Evolutionary conservation across 2,797 vertebrate genomes (phyloP).

Genomic region (Urophycis tenuis): DNA sequence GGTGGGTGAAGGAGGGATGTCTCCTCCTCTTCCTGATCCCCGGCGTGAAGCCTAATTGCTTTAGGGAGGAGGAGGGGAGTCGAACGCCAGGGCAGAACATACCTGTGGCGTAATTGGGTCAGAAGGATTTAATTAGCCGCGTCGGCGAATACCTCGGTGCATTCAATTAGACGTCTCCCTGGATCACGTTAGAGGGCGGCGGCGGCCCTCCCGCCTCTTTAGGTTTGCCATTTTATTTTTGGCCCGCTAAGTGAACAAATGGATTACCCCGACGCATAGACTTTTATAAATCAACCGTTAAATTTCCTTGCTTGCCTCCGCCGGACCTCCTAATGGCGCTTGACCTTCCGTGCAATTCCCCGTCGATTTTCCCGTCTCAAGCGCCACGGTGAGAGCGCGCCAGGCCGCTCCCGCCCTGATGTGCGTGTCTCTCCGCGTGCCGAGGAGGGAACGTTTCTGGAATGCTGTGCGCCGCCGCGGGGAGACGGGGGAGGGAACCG

Average conservation of each 20-base stretch:
- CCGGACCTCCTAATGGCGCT: not conserved
- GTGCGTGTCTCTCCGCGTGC: not conserved
- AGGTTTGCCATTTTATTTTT: not conserved
- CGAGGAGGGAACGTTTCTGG: not conserved
- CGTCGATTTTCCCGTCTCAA: not conserved
- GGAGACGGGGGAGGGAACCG: not conserved
- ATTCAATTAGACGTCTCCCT: slow-evolving; percentile 3
- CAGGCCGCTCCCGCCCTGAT: too few species aligned
- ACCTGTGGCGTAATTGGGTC: slow-evolving; percentile 2
- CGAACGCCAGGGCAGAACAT: not conserved
- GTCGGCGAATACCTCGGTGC: not conserved
- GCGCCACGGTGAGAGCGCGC: too few species aligned
- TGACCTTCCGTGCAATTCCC: not conserved
- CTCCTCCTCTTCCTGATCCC: not conserved
- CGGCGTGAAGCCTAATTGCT: not conserved
- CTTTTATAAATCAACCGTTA: not conserved
- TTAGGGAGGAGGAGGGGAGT: not conserved
- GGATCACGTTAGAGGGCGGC: not conserved
- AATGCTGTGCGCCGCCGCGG: not conserved
- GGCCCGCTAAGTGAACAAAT: not conserved
- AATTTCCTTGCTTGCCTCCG: not conserved
- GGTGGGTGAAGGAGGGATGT: not conserved
- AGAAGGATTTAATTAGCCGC: not conserved
- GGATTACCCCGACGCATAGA: not conserved
- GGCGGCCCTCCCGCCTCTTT: not conserved